Evolutionary conservation across 35 echinoderm and acorn worm species (phyloP).

Genomic region (Chiridota heheva): DNA sequence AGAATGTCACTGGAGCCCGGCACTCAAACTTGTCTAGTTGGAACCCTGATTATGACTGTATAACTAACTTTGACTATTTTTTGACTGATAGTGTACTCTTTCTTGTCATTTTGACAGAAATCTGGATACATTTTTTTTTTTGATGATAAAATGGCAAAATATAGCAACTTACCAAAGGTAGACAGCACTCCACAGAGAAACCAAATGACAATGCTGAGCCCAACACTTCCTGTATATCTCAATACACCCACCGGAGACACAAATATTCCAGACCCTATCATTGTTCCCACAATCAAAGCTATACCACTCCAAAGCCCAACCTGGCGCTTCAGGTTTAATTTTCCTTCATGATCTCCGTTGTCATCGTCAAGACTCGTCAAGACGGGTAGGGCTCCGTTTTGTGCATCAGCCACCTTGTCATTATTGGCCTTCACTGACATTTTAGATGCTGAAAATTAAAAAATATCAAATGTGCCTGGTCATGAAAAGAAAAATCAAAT

Average conservation of each 20-base stretch:
- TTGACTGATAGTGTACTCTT: conserved; percentile 27
- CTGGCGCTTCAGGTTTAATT: conserved; percentile 1
- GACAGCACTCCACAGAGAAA: conserved; percentile 62
- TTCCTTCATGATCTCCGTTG: no score
- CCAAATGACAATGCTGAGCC: conserved; percentile 78
- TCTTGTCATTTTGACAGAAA: conserved; percentile 26
- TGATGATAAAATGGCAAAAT: background rate
- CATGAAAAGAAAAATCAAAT: no score
- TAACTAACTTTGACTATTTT: conserved; percentile 2
- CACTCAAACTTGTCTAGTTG: no score
- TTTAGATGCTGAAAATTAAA: no score
- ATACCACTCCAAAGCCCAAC: conserved; percentile 33
- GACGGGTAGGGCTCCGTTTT: no score
- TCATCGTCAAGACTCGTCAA: no score
- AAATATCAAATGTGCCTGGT: no score
- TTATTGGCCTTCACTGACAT: no score
- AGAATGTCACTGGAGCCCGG: no score
- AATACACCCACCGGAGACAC: conserved; percentile 72
- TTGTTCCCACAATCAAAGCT: conserved; percentile 51
- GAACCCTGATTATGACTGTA: background rate
- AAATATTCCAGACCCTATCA: conserved; percentile 79
- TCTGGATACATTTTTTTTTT: conserved; percentile 30
- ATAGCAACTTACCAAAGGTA: conserved; percentile 41
- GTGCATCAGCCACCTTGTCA: no score
- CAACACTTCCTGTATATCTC: conserved; percentile 46